Base-by-base conservation (phyloP, 2,888 invertebrate species). In the Poecilus cupreus region DNA sequence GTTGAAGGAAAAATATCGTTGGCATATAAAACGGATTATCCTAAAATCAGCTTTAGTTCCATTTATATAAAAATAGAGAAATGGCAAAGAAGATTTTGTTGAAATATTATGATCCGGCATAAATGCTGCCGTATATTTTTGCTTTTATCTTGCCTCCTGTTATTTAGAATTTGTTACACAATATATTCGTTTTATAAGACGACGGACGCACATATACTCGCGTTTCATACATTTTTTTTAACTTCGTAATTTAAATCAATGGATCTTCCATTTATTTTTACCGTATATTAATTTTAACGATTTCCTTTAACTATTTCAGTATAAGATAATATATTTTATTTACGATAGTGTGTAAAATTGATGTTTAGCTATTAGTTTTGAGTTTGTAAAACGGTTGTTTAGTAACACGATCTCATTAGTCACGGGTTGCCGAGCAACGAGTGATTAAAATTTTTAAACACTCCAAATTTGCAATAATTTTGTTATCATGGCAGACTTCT, bases 41-140 rank as follows among this genome's bases (percentile, higher is more conserved):
- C 37, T 39, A 32, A 37, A 68, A 68, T 37, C 64, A 68, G 64
- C 37, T 68, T 68, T 68, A 32, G 32, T 37, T 68, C 20, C 37
- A 37, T n/a, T 68, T 68, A 37, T 68, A 37, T 68, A 68, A 68
- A 68, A 68, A 37, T 68, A 68, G 64, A 68, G 10, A 37, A 68
- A 68, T 6, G 32, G 37, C 64, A 39, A 68, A 68, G 64, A 37
- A 18, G 32, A 68, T 68, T 68, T 68, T 16, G 37, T 37, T 68
- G 32, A 68, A 68, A 68, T 68, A 68, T 68, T 68, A 37, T 68
- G 64, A 68, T 68, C 64, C 64, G 37, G 32, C 64, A 32, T 68
- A 68, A 39, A 68, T 37, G 60, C 26, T 24, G n/a, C 26, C 60
- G 24, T 60, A 60, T 60, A 60, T 60, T 24, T 60, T 54, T 60